Base-by-base conservation (phyloP, 2,888 invertebrate species). In the Matsumyia berberina region DNA sequence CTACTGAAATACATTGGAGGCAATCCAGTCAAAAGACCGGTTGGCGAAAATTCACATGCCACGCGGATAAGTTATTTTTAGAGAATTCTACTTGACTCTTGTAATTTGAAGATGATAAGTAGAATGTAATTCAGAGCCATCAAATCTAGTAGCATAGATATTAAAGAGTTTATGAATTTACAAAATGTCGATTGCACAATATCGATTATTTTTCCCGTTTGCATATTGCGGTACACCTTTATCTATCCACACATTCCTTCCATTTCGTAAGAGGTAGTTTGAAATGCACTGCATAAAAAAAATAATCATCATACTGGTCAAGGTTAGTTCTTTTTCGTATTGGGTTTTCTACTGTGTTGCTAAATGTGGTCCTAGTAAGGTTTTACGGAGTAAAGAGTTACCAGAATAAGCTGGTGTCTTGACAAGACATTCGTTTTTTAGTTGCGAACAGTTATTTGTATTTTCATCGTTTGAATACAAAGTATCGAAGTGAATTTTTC, bases 21-120 rank as follows among this genome's bases (percentile, higher is more conserved):
- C n/a, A 29, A n/a, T 6, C 8, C 6, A 12, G 11, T 37, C 2
- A 9, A 58, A 11, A 77, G 66, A 78, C 82, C 82, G 82, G 78
- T 77, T 67, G 39, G 37, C 6, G 37, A 37, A 53, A 11, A 1
- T 19, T 44, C 44, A 51, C 24, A 46, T 60, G 72, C 77, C 77
- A 77, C 78, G 82, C 82, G 46, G 66, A 31, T 53, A 19, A 31
- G 17, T 39, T 62, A 73, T 80, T 74, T 82, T 78, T 49, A 72
- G 53, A 72, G 8, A 17, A n/a, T 44, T 37, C 17, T 33, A 29
- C 33, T 70, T 70, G 15, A 37, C n/a, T 31, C 4, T 29, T 11
- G 44, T 24, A 37, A 42, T 2, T 17, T 35, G 37, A 4, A 2
- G 12, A 51, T n/a, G 0, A n/a, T 4, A n/a, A 6, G n/a, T 11